Evolutionary conservation across 2,113 vertebrate genomes (phyloP), one percentile per base, ranked within the genome.

Genomic region (Amazona vittata): DNA sequence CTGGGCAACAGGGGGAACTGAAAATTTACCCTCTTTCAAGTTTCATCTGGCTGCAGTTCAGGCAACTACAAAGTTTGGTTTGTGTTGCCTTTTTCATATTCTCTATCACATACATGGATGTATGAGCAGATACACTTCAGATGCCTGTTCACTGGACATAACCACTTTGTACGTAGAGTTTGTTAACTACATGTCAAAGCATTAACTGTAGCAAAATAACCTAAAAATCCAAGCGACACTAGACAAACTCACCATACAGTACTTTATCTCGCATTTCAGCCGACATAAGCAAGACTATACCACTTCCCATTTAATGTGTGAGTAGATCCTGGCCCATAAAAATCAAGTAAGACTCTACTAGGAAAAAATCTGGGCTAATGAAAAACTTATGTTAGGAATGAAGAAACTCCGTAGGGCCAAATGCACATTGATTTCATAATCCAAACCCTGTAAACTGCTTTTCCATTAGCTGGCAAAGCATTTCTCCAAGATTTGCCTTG

Each of bases 331-430:
- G 43, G 53, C 80, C 59, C 77, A 71, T 86, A 85, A 92, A 90
- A 95, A 63, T 83, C 87, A 80, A 95, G 46, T 81, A 83, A 92
- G 67, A 74, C 46, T 88, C 71, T 83, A 83, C 46, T 80, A 83
- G 63, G 52, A 83, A 93, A 93, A 94, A 95, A 80, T 18, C 53
- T 90, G 25, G 25, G 22, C 25, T 94, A 91, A 92, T 92, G 73
- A 91, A 96, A 93, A 95, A 28, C 80, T 92, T 73, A 74, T 39
- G 60, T 70, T 49, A 90, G n/a, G 90, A 93, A 90, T 64, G 17
- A 86, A 83, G 64, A 90, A 94, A 77, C n/a, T 87, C 79, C 50
- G 26, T 49, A 90, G 44, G 77, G 67, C 53, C 85, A 93, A 88
- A 71, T 90, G 74, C n/a, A 68, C 68, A 68, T 11, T 62, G 41